Evolutionary conservation across 2,113 vertebrate genomes (phyloP).

Genomic region (Hystrix cristata): DNA sequence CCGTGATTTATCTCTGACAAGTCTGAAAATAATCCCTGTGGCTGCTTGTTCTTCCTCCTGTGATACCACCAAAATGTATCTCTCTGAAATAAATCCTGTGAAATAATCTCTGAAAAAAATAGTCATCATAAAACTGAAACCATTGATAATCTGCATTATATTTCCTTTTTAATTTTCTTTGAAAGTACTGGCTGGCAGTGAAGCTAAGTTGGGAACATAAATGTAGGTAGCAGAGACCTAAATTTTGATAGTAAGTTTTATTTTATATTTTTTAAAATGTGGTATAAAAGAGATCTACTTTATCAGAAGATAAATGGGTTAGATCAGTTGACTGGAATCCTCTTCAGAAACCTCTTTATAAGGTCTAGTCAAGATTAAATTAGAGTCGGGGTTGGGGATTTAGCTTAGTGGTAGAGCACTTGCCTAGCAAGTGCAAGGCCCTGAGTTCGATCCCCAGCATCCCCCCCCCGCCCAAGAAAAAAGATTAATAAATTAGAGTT

Average conservation of each 20-base stretch:
- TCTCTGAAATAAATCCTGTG: background rate
- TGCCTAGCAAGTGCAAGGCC: too few species aligned
- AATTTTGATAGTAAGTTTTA: background rate
- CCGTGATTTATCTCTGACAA: background rate
- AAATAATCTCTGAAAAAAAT: background rate
- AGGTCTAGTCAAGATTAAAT: background rate
- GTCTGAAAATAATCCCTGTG: background rate
- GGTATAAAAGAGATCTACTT: background rate
- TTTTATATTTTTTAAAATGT: background rate
- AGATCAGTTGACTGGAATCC: background rate
- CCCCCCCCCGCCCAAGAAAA: too few species aligned
- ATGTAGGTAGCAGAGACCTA: constrained; percentile 21
- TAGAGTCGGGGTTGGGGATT: background rate
- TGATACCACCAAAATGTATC: background rate
- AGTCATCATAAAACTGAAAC: background rate
- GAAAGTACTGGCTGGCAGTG: background rate
- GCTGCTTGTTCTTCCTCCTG: background rate
- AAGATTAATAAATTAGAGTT: background rate
- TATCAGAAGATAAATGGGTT: background rate
- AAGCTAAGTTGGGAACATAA: background rate
- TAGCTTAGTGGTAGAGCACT: too few species aligned
- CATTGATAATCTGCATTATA: background rate
- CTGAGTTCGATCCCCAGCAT: too few species aligned
- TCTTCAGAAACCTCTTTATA: constrained; percentile 32
- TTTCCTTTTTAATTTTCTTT: constrained; percentile 35